Percentiles rank a stretch among this genome's conserved stretches.
Conservation (phyloP, 2,113 vertebrate species). For the mouse (Mus musculus) region GRCm39 chr16:35002001-35002500, state of each 20-base stretch:
- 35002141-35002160: slow-evolving; percentile 46
- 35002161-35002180: background rate
- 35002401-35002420: background rate
- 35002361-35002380: background rate
- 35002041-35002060: slow-evolving; percentile 18
- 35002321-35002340: background rate
- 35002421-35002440: background rate
- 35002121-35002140: slow-evolving; percentile 58
- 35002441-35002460: background rate
- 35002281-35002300: background rate
- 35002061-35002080: slow-evolving; percentile 76
- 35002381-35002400: background rate
- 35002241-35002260: background rate
- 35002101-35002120: slow-evolving; percentile 38
- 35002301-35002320: background rate
- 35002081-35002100: slow-evolving; percentile 50
- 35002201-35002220: background rate
- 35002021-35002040: slow-evolving; percentile 38
- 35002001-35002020: background rate
- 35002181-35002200: background rate
- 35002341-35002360: background rate
- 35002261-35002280: background rate
- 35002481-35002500: background rate
- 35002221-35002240: background rate
- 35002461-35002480: background rate